These are phyloP conservation scores for Prunella fulvescens DNA, from an alignment of 2,113 vertebrate genomes.

Conservation along the genomic window DNA sequence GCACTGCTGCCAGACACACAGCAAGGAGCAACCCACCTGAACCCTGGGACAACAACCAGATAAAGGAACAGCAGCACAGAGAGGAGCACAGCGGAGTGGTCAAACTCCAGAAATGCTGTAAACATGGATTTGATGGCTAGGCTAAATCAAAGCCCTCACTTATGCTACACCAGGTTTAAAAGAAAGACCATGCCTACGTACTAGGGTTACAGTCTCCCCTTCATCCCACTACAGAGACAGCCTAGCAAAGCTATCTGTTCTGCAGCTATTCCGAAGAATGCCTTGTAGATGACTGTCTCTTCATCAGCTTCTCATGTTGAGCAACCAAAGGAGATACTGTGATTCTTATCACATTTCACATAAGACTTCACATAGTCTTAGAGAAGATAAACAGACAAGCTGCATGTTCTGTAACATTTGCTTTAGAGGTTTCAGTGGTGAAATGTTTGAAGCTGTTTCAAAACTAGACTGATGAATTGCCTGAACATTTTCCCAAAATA, in stretches of 20 bases:
- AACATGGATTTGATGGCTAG: neutral
- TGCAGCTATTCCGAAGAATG: slow-evolving; percentile 40
- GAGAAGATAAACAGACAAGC: slow-evolving; percentile 34
- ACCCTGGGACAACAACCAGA: neutral
- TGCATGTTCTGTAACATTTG: slow-evolving; percentile 37
- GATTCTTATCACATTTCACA: slow-evolving; percentile 50
- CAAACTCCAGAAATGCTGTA: neutral
- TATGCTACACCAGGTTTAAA: neutral
- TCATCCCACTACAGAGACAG: neutral
- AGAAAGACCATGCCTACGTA: neutral
- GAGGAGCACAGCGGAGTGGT: neutral
- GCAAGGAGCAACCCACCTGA: neutral
- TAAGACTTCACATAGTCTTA: slow-evolving; percentile 8
- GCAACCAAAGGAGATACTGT: slow-evolving; percentile 24
- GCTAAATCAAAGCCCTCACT: neutral
- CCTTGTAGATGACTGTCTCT: slow-evolving; percentile 26
- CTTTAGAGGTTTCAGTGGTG: slow-evolving; percentile 41
- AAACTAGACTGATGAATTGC: slow-evolving; percentile 29
- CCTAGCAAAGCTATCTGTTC: neutral
- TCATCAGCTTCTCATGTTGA: slow-evolving; percentile 42
- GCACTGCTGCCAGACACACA: rapidly evolving
- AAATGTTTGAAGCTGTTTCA: slow-evolving; percentile 44
- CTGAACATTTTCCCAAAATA: slow-evolving; percentile 33
- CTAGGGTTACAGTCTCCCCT: neutral
- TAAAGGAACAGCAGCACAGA: neutral